Evolutionary conservation across 2,113 vertebrate genomes (phyloP).

Genomic region (Mugil cephalus): DNA sequence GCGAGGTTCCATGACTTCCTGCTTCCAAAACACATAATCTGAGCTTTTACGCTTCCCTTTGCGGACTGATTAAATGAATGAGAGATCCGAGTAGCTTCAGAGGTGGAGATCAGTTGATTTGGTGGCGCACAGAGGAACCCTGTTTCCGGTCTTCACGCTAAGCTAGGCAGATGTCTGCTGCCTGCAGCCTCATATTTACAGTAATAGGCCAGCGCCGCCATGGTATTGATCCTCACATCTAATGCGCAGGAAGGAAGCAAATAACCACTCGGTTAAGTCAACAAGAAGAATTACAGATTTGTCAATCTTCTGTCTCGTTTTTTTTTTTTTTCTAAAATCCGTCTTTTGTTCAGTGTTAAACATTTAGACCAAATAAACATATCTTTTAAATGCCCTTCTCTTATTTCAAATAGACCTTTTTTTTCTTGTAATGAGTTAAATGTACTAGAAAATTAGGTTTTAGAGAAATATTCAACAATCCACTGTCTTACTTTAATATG

Average conservation of each 20-base stretch:
- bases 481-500: neutral
- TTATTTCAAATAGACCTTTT: neutral
- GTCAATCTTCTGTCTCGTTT: neutral
- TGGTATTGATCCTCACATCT: neutral
- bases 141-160: neutral
- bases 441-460: slow-evolving; percentile 18
- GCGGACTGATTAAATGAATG: neutral
- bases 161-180: neutral
- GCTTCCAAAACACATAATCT: too few species aligned
- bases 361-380: neutral
- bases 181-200: neutral
- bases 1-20: too few species aligned
- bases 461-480: slow-evolving; percentile 2
- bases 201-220: neutral
- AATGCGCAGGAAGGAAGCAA: neutral
- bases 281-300: neutral
- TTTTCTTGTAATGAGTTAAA: slow-evolving; percentile 10
- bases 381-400: neutral
- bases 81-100: neutral
- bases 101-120: neutral
- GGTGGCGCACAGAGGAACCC: neutral
- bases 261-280: neutral
- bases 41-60: too few species aligned
- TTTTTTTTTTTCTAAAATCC: neutral
- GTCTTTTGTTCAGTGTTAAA: neutral